phyloP scores from a whole-genome alignment of 2,888 invertebrate species.

The Dryadula phaetusa region DNA sequence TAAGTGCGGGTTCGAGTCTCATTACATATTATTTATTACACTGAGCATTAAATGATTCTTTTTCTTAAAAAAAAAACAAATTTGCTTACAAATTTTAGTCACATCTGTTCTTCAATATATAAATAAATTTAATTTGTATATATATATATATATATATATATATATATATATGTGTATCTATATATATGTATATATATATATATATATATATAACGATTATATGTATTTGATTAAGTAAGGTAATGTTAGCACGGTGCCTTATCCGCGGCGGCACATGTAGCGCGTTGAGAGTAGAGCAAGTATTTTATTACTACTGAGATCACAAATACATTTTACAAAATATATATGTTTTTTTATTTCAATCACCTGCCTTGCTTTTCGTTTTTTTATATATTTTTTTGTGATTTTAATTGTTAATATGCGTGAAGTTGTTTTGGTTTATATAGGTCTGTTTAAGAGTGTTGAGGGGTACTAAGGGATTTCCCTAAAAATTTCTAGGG shows the following conservation, averaged over 20 bases:
- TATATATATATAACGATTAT: slow-evolving; percentile 40
- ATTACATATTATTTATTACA: no score
- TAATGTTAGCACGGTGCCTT: slow-evolving; percentile 48
- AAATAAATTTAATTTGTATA: background rate
- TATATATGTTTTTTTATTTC: slow-evolving; percentile 9
- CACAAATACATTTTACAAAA: slow-evolving; percentile 80
- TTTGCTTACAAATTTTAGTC: no score
- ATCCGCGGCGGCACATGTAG: slow-evolving; percentile 62
- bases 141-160: slow-evolving; percentile 32
- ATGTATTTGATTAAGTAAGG: slow-evolving; percentile 27
- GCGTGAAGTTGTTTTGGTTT: no score
- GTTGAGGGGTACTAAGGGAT: no score
- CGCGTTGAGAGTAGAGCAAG: slow-evolving; percentile 70
- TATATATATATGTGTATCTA: slow-evolving; percentile 27
- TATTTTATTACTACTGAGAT: slow-evolving; percentile 75
- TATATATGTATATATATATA: slow-evolving; percentile 8
- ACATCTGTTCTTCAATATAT: background rate
- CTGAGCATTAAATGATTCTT: no score
- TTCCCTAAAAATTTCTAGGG: no score
- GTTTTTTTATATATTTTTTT: background rate
- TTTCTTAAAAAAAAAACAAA: no score
- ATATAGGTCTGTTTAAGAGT: no score
- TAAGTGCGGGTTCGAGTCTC: no score
- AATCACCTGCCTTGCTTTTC: background rate
- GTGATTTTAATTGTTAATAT: no score